phyloP scores from a whole-genome alignment of 2,113 vertebrate species.

The Progne subis region DNA sequence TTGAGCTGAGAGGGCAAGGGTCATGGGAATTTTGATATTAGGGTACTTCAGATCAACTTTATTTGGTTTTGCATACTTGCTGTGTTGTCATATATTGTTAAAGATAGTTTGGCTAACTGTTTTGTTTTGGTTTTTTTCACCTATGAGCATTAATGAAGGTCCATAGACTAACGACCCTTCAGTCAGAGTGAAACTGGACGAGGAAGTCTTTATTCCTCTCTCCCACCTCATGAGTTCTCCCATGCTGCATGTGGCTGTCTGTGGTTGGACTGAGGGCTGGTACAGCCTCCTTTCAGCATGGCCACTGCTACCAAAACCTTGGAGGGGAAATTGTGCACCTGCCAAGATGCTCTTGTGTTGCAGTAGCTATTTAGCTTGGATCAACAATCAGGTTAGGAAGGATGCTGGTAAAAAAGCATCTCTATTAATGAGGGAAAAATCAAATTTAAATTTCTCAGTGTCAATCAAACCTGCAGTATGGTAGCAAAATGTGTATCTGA shows the following conservation, averaged over 20 bases:
- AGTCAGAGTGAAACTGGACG: neutral
- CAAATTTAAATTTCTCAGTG: neutral
- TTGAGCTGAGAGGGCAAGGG: neutral
- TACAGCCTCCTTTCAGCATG: neutral
- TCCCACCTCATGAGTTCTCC: neutral
- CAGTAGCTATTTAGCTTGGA: neutral
- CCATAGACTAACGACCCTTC: neutral
- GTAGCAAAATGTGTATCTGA: neutral
- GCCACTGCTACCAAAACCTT: neutral
- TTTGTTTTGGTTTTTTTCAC: neutral
- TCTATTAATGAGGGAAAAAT: neutral
- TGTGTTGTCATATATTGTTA: neutral
- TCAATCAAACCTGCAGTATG: neutral
- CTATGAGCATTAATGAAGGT: neutral
- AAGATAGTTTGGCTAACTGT: neutral
- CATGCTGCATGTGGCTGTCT: fast-evolving
- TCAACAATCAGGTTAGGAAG: neutral
- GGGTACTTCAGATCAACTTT: neutral
- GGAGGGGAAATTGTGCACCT: fast-evolving
- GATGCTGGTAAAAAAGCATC: neutral
- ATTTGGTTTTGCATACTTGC: neutral
- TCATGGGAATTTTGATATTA: neutral
- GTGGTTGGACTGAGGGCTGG: neutral
- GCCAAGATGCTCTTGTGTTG: neutral
- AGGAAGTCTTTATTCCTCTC: neutral